phyloP scores from a whole-genome alignment of 2,797 vertebrate genomes.

The Micromesistius poutassou region DNA sequence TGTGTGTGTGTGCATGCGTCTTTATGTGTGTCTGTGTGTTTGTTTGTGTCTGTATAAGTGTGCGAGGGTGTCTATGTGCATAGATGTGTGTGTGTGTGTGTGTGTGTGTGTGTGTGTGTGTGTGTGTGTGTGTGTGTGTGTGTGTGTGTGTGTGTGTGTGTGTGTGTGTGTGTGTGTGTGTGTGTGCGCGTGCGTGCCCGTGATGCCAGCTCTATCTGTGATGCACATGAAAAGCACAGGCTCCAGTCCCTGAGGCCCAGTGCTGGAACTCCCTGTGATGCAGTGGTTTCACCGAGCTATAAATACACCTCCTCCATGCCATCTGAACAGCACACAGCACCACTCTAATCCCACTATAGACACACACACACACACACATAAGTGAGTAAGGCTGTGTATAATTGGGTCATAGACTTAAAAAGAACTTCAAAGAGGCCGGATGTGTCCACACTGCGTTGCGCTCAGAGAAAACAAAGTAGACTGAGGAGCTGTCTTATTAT shows the following conservation, averaged over 20 bases:
- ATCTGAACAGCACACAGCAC: slow-evolving; percentile 36
- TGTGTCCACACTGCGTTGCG: neutral
- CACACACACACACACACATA: slow-evolving; percentile 12
- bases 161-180: slow-evolving; percentile 1
- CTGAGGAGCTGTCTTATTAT: neutral
- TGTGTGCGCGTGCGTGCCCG: slow-evolving; percentile 22
- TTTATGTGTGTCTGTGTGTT: neutral
- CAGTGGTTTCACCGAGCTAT: slow-evolving; percentile 64
- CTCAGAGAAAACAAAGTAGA: neutral
- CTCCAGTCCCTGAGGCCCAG: slow-evolving; percentile 51
- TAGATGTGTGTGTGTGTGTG: neutral
- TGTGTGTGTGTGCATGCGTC: neutral
- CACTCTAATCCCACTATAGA: slow-evolving; percentile 55
- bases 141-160: neutral
- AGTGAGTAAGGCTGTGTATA: slow-evolving; percentile 8
- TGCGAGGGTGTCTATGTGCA: neutral
- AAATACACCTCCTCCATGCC: slow-evolving; percentile 60
- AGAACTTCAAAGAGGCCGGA: neutral
- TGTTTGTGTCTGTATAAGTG: neutral
- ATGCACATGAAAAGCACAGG: slow-evolving; percentile 63
- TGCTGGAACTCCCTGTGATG: slow-evolving; percentile 64
- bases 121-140: slow-evolving; percentile 21
- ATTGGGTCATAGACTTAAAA: neutral
- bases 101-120: neutral
- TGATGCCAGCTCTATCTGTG: slow-evolving; percentile 24